Evolutionary conservation across 2,113 vertebrate genomes (phyloP).

Genomic region (Morphnarchus princeps): DNA sequence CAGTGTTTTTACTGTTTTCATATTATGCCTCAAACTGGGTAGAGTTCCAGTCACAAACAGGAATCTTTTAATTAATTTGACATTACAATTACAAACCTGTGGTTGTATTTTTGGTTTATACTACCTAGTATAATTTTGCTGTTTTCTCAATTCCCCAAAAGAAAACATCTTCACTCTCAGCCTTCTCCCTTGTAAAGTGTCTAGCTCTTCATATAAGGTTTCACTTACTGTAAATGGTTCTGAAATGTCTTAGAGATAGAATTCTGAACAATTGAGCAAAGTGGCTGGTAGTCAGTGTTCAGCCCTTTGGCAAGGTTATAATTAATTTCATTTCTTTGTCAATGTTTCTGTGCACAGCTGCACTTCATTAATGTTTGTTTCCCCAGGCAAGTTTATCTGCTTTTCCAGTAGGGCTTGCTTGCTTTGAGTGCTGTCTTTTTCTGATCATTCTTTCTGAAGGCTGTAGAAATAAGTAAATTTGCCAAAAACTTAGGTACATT

Average conservation of each 20-base stretch:
- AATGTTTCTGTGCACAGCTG: neutral
- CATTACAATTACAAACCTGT: neutral
- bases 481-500: neutral
- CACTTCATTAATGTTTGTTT: neutral
- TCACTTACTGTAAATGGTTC: neutral
- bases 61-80: neutral
- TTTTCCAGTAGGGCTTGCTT: neutral
- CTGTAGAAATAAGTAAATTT: neutral
- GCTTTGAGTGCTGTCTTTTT: neutral
- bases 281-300: neutral
- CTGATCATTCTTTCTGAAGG: neutral
- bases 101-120: neutral
- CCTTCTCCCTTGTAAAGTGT: neutral
- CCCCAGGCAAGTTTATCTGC: neutral
- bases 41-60: neutral
- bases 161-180: neutral
- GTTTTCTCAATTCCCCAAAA: neutral
- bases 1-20: neutral
- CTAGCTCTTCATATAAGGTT: neutral
- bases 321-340: neutral
- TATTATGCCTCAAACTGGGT: neutral
- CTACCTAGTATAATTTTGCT: neutral
- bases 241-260: neutral
- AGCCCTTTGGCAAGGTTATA: neutral
- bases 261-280: neutral